Evolutionary conservation across 2,888 invertebrate genomes (phyloP), one percentile per base, ranked within the genome.

Genomic region (Drosophila meridiana): DNA sequence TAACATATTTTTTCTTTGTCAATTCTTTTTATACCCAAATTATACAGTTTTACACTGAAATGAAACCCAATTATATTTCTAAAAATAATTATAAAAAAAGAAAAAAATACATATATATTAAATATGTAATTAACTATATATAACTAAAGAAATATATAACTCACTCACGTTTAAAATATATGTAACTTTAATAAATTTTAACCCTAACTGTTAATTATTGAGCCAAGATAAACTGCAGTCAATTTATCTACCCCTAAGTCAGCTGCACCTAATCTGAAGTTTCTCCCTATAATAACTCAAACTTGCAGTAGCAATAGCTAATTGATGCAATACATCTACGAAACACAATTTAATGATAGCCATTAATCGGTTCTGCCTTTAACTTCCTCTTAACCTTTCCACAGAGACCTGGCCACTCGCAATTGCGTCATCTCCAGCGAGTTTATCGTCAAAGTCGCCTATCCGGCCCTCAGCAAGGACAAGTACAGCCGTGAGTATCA

Each of bases 401-500:
- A 38, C 70, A 96, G 95, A 90, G 99, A 99, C 93, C 94, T 99
- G 83, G 98, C 98, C 2, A 96, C 98, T 0, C 95, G 99, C 20
- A 99, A 99, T 93, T 97, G 99, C 92, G 94, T 98, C 69, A 96
- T 99, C 69, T 96, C 97, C 0, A 96, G 97, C 28, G 95, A 95
- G 79, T 94, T 98, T 38, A 91, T 92, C 71, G 95, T 98, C 34
- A 98, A 99, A 94, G 95, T 99, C 66, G 96, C 98, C 2, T 94
- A 95, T 93, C 96, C 97, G 0, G 96, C 96, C 42, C 95, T 97
- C 79, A 96, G 96, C 42, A 95, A 96, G 83, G 98, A 97, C 82
- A 97, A 98, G 0, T 97, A 98, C 92, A 96, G 96, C 52, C 96
- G 96, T 81, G 98, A 99, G 92, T 99, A 99, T 93, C 97, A 95